phyloP scores from a whole-genome alignment of 1,140 invertebrate genomes.

The Marisa cornuarietis region DNA sequence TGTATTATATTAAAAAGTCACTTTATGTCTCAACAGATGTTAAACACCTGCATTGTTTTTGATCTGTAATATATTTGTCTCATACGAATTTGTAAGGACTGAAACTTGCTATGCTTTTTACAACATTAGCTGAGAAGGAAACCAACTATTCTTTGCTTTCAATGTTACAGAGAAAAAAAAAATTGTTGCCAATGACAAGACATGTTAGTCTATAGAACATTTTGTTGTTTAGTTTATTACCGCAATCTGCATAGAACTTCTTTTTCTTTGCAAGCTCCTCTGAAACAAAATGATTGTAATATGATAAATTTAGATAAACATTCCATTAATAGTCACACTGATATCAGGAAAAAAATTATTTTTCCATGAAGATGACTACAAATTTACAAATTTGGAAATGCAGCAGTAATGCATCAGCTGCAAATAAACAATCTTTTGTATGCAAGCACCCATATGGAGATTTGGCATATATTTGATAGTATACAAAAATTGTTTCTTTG shows the following conservation, averaged over 20 bases:
- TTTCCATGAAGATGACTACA: neutral
- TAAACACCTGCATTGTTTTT: neutral
- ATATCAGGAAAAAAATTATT: too few relatives aligned
- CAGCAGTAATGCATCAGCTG: neutral
- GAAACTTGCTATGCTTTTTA: neutral
- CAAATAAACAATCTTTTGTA: neutral
- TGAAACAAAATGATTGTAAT: conserved; percentile 17
- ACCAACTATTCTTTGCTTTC: neutral
- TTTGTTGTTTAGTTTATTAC: neutral
- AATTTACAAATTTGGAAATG: neutral
- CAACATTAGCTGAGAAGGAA: neutral
- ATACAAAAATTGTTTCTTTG: too few relatives aligned
- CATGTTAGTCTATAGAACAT: neutral
- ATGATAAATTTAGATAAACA: neutral
- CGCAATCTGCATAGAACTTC: conserved; percentile 29
- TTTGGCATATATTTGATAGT: too few relatives aligned
- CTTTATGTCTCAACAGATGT: neutral
- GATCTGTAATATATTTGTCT: neutral
- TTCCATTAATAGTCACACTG: neutral
- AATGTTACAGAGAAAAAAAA: neutral
- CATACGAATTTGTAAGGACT: neutral
- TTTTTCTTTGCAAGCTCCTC: conserved; percentile 34
- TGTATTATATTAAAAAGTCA: too few relatives aligned
- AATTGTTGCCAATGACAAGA: neutral
- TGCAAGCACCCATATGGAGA: too few relatives aligned